phyloP scores from a whole-genome alignment of 2,797 vertebrate genomes.

The Sternarchorhynchus goeldii region DNA sequence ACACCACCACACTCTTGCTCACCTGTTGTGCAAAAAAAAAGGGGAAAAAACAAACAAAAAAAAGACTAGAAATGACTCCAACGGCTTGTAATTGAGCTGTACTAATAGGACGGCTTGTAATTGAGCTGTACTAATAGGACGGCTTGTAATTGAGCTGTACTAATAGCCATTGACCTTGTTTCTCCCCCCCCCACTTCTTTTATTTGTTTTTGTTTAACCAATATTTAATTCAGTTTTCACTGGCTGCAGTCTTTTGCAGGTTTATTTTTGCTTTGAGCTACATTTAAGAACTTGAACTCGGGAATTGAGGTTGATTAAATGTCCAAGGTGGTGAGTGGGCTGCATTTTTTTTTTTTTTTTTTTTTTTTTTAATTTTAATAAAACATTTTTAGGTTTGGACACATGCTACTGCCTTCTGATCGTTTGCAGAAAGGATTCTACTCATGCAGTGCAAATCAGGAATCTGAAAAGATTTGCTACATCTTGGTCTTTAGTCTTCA shows the following conservation, averaged over 20 bases:
- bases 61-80: neutral
- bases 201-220: conserved; percentile 62
- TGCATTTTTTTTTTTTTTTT: neutral
- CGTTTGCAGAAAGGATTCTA: no score
- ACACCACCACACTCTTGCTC: conserved; percentile 8
- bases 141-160: no score
- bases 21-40: conserved; percentile 43
- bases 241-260: conserved; percentile 28
- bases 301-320: conserved; percentile 4
- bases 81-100: conserved; percentile 44
- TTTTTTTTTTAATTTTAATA: neutral
- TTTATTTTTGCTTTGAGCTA: conserved; percentile 14
- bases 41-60: conserved; percentile 28
- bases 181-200: conserved; percentile 69
- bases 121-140: conserved; percentile 30
- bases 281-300: conserved; percentile 11
- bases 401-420: no score
- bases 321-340: neutral
- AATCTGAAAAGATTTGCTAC: no score
- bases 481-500: neutral
- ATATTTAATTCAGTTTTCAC: conserved; percentile 41
- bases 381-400: neutral
- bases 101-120: conserved; percentile 43
- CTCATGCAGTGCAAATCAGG: neutral
- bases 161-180: conserved; percentile 46